Base-by-base conservation (phyloP, 2,888 invertebrate species). In the Auanema sp. region DNA sequence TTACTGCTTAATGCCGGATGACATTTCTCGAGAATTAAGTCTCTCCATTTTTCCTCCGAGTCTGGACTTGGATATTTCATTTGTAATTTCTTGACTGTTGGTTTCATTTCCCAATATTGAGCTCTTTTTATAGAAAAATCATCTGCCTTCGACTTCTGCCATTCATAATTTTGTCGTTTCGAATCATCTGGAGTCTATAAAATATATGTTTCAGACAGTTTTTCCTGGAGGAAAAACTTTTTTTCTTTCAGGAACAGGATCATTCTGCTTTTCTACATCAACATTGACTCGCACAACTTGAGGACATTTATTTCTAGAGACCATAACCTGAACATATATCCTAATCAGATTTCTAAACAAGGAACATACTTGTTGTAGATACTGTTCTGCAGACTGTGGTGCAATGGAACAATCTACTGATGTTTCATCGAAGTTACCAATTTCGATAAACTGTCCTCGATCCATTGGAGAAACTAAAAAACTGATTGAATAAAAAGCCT, bases 11-110 rank as follows among this genome's bases (percentile, higher is more conserved):
- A 62, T 47, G 68, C 63, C 12, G 67, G 65, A 4, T 62, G 54
- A 43, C 72, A 75, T n/a, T 58, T 55, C 25, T 65, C 70, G 24
- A 73, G 49, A 1, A 71, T 49, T 23, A 71, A 58, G 43, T 66
- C 54, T 57, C 66, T 60, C 72, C 72, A 75, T 12, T 57, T 23
- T 6, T 68, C 71, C 12, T 69, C 67, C 0, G 64, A 18, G 10
- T 18, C 47, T 47, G 47, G 16, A 47, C 11, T 33, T 33, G 68
- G 58, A 24, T 40, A 47, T 12, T 59, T 54, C n/a, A 69, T 54
- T 5, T 44, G 57, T 50, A 59, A 57, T 44, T 60, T 63, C 16
- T 49, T 16, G 0, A 41, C 14, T 11, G 1, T 16, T 0, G 14
- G 50, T 23, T 65, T 41, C 47, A 21, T 49, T 14, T 40, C 18